A percentile compares a stretch with the other conserved stretches of the same genome.
phyloP scores from a whole-genome alignment of 2,113 vertebrate species.

The Cryptomyrus ogoouensis region DNA sequence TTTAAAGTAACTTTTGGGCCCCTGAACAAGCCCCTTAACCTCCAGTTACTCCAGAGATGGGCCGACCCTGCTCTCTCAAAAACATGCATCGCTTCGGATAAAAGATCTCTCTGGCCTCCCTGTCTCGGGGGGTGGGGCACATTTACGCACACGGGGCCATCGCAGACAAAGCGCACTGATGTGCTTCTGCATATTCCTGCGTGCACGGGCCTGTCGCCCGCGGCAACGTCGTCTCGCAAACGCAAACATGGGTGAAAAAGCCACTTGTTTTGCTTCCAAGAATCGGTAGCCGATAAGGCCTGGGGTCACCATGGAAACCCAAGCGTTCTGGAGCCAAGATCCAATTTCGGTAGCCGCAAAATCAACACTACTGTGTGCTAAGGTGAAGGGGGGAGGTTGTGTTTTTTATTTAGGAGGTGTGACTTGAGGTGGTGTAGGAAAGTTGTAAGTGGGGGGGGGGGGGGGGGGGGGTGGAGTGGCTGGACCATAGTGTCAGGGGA shows the following conservation, averaged over 20 bases:
- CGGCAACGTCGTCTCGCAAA: slow-evolving; percentile 71
- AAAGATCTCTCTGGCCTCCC: neutral
- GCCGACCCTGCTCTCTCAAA: neutral
- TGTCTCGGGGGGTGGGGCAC: neutral
- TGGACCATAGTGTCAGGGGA: neutral
- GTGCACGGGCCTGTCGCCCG: slow-evolving; percentile 52
- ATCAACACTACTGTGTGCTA: slow-evolving; percentile 80
- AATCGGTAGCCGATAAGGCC: slow-evolving; percentile 81
- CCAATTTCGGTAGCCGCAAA: slow-evolving; percentile 81
- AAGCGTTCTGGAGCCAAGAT: slow-evolving; percentile 67
- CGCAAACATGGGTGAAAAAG: slow-evolving; percentile 73
- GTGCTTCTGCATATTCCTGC: slow-evolving; percentile 28
- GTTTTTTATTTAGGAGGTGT: slow-evolving; percentile 49
- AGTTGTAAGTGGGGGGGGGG: neutral
- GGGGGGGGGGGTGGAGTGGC: neutral
- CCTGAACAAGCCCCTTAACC: neutral
- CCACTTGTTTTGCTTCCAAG: slow-evolving; percentile 75
- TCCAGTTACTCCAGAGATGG: neutral
- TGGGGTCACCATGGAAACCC: slow-evolving; percentile 66
- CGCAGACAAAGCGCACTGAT: slow-evolving; percentile 14
- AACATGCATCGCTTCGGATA: neutral
- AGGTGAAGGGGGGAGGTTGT: slow-evolving; percentile 56
- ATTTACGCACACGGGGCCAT: no score
- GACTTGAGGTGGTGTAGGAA: slow-evolving; percentile 18
- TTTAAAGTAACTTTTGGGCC: neutral